Base-by-base conservation (phyloP, 23 tunicate genomes). In the Phallusia fumigata region DNA sequence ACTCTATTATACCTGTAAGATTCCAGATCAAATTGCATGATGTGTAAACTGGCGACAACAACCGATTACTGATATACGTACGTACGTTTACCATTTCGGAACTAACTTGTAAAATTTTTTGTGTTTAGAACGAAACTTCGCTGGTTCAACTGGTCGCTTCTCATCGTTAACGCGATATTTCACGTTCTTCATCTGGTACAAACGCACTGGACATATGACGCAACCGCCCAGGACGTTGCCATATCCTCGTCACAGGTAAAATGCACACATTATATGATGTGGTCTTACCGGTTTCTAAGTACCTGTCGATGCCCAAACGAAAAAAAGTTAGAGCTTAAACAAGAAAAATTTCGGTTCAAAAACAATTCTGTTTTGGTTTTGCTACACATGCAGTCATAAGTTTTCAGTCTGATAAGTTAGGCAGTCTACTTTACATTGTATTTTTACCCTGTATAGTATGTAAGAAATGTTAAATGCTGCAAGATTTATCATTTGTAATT, bases 171-270 rank as follows among this genome's bases (percentile, higher is more conserved):
- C 64, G 95, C 80, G 10, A 22, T 97, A 8, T 92, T 92, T 47
- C 99, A 97, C 79, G 53, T 97, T 19, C 72, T 92, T 16, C 99
- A 97, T 79, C 74, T 97, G 64, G 84, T 97, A 0, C 99, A 97
- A 86, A 88, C 99, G 21, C 99, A 97, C 40, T 88, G 95, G 88
- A 97, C 99, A 0, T 97, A 97, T 82, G 99, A 97, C 72, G 97
- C 84, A 31, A 86, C 89, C 0, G 99, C 99, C 6, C 97, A 92
- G 79, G 99, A 97, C 77, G 93, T 95, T 31, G 81, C 92, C 18
- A 88, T 92, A 16, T 84, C 91, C 0, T 88, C 95, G 10, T 89
- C 95, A 0, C 99, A 97, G 84, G 98, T 93, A 65, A 47, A 40
- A 40, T 3, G 10, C 47, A 3, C 47, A 40, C 10, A 40, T 40